Evolutionary conservation across 1,140 invertebrate genomes (phyloP).

Genomic region (Dinoponera quadriceps): DNA sequence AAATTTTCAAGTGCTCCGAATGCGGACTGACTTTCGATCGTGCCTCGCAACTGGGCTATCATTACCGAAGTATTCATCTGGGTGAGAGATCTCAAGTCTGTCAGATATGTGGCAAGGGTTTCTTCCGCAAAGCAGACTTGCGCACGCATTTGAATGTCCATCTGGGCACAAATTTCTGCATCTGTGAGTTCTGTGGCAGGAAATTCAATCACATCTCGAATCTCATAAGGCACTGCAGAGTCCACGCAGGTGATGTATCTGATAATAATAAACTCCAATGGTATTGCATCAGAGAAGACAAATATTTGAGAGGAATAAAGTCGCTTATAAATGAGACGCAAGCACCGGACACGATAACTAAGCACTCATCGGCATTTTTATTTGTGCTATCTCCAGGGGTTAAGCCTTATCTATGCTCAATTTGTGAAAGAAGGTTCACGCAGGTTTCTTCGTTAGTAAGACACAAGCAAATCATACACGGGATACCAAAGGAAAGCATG

Average conservation of each 20-base stretch:
- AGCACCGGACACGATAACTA: not conserved
- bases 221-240: slow-evolving; percentile 84
- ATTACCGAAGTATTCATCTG: slow-evolving; percentile 79
- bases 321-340: not conserved
- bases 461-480: slow-evolving; percentile 79
- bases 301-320: not conserved
- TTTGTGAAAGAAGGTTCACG: slow-evolving; percentile 85
- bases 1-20: slow-evolving; percentile 77
- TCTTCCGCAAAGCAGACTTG: slow-evolving; percentile 83
- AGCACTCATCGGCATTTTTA: not conserved
- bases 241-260: slow-evolving; percentile 80
- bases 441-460: slow-evolving; percentile 81
- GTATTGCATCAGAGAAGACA: not conserved
- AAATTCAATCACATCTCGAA: slow-evolving; percentile 86
- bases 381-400: slow-evolving; percentile 73
- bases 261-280: slow-evolving; percentile 1
- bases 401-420: slow-evolving; percentile 84
- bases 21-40: slow-evolving; percentile 80
- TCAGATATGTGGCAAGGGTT: slow-evolving; percentile 81
- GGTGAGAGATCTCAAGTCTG: slow-evolving; percentile 81
- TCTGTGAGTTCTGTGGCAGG: slow-evolving; percentile 84
- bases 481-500: slow-evolving; percentile 64
- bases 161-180: slow-evolving; percentile 83
- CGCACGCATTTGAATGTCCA: slow-evolving; percentile 85
- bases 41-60: slow-evolving; percentile 80